A percentile compares a stretch with the other conserved stretches of the same genome.
Conservation (phyloP, 2,797 vertebrate genomes). For the Malurus splendens region DNA sequence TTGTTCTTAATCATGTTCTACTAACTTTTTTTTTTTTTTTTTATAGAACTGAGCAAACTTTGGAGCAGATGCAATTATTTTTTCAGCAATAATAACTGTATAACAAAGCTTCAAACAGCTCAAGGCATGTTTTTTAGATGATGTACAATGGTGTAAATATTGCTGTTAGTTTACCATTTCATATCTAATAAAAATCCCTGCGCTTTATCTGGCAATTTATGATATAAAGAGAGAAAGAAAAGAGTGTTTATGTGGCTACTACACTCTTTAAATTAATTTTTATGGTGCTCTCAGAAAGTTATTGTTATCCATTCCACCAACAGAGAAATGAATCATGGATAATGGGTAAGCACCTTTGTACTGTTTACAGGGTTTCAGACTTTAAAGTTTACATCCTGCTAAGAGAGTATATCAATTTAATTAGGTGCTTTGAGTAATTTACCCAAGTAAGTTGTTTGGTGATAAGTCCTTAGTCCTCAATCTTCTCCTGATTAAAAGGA, state of each 20-base stretch:
- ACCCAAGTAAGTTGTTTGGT: slow-evolving; percentile 35
- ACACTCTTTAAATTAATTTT: slow-evolving; percentile 51
- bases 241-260: slow-evolving; percentile 27
- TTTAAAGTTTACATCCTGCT: slow-evolving; percentile 42
- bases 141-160: slow-evolving; percentile 7
- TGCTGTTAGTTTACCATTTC: slow-evolving; percentile 8
- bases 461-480: slow-evolving; percentile 52
- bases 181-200: slow-evolving; percentile 27
- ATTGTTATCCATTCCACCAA: slow-evolving; percentile 29
- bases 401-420: slow-evolving; percentile 56
- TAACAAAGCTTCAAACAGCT: slow-evolving; percentile 2
- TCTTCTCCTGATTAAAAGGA: slow-evolving; percentile 56
- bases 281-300: slow-evolving; percentile 28
- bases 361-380: slow-evolving; percentile 34
- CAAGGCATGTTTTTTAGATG: background rate
- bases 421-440: slow-evolving; percentile 60
- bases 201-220: slow-evolving; percentile 33
- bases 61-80: slow-evolving; percentile 18
- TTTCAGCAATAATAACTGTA: background rate
- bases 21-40: background rate
- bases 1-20: background rate
- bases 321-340: slow-evolving; percentile 27
- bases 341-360: slow-evolving; percentile 29
- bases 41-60: background rate
- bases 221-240: slow-evolving; percentile 7